These are phyloP conservation scores for Epizoanthus rinbou DNA, from an alignment of 92 coral and sea anemone species.

Conservation along the genomic window DNA sequence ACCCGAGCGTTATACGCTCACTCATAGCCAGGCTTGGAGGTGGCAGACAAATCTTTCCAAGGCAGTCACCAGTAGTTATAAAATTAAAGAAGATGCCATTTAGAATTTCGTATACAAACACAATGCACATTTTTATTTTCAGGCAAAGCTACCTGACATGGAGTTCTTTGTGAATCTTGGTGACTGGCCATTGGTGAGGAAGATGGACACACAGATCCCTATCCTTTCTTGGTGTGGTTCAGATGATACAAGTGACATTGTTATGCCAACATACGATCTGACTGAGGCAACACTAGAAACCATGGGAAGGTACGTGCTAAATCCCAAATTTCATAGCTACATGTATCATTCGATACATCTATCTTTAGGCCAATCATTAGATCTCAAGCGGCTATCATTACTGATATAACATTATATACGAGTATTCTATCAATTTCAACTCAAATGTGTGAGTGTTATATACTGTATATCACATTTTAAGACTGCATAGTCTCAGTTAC, in stretches of 20 bases:
- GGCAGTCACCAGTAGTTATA: too few relatives aligned
- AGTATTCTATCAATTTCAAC: too few relatives aligned
- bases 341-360: too few relatives aligned
- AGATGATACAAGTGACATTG: conserved; percentile 90
- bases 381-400: too few relatives aligned
- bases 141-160: conserved; percentile 94
- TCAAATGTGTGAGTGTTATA: too few relatives aligned
- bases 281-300: conserved; percentile 94
- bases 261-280: conserved; percentile 98
- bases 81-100: not conserved
- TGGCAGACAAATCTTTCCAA: too few relatives aligned
- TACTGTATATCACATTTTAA: too few relatives aligned
- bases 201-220: conserved; percentile 70
- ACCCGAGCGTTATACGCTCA: too few relatives aligned
- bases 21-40: too few relatives aligned
- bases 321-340: not conserved
- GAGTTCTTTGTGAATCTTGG: conserved; percentile 99
- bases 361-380: too few relatives aligned
- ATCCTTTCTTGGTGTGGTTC: conserved; percentile 99
- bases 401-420: too few relatives aligned
- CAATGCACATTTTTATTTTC: not conserved
- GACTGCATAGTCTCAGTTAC: too few relatives aligned
- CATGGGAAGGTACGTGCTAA: conserved; percentile 80
- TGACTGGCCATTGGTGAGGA: conserved; percentile 93
- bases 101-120: not conserved